Evolutionary conservation across 2,797 vertebrate species (phyloP).

Genomic region (Takifugu rubripes): DNA sequence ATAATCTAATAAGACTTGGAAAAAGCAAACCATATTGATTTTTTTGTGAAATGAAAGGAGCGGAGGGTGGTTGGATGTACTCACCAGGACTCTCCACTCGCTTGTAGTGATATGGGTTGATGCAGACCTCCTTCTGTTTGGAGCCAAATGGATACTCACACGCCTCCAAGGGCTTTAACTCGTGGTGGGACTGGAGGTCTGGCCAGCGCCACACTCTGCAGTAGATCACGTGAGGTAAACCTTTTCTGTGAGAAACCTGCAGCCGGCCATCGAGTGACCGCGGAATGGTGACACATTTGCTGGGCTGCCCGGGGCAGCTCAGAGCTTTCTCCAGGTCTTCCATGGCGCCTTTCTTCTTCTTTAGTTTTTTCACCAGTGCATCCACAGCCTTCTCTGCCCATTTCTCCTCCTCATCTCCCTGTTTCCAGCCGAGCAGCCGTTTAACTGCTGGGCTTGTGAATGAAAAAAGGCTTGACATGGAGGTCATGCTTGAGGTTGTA

Average conservation of each 20-base stretch:
- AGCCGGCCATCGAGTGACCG: conserved; percentile 92
- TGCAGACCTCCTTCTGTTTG: conserved; percentile 99
- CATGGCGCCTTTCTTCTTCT: conserved; percentile 99
- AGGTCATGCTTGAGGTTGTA: conserved; percentile 80
- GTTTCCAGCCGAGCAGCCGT: conserved; percentile 96
- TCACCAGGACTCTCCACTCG: conserved; percentile 96
- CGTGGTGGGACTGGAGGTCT: conserved; percentile 95
- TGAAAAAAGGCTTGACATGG: conserved; percentile 99
- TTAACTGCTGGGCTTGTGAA: conserved; percentile 99
- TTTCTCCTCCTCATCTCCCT: conserved; percentile 98
- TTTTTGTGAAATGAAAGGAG: conserved; percentile 60
- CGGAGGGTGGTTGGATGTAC: conserved; percentile 43
- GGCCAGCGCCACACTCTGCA: conserved; percentile 98
- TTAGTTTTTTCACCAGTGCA: conserved; percentile 96
- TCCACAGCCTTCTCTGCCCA: conserved; percentile 99
- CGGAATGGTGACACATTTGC: conserved; percentile 97
- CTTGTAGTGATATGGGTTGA: conserved; percentile 99
- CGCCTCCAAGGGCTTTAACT: conserved; percentile 95
- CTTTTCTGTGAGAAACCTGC: conserved; percentile 95
- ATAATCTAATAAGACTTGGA: conserved; percentile 70
- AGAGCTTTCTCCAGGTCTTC: conserved; percentile 97
- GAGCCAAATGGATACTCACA: conserved; percentile 98
- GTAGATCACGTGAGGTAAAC: conserved; percentile 96
- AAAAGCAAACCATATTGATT: conserved; percentile 71
- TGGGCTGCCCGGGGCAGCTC: conserved; percentile 94